Evolutionary conservation across 2,888 invertebrate species (phyloP).

Genomic region (Pyrrhosoma nymphula): DNA sequence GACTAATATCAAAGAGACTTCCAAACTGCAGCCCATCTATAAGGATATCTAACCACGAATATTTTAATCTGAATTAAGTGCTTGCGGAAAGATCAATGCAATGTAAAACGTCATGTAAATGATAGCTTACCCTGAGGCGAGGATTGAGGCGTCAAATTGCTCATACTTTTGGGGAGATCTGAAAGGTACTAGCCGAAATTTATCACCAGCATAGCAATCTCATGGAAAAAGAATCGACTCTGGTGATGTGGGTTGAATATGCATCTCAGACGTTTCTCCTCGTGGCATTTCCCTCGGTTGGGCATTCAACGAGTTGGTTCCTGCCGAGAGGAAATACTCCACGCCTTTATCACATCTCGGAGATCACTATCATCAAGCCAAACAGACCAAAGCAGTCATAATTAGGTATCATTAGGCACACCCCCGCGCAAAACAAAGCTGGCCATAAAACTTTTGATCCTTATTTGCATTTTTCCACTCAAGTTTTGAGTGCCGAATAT

Average conservation of each 20-base stretch:
- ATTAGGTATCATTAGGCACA: conserved; percentile 29
- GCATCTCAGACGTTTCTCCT: background rate
- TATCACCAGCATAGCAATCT: background rate
- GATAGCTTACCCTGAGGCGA: too few species aligned
- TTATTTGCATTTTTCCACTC: conserved; percentile 39
- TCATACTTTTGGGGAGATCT: background rate
- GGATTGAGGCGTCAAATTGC: too few species aligned
- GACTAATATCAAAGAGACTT: too few species aligned
- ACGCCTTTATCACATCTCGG: conserved; percentile 21
- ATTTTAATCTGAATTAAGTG: too few species aligned
- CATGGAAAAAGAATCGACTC: background rate
- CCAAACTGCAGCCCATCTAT: too few species aligned
- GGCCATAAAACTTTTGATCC: conserved; percentile 41
- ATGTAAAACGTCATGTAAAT: too few species aligned
- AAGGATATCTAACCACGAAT: too few species aligned
- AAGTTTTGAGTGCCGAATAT: conserved; percentile 22
- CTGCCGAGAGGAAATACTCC: conserved; percentile 11
- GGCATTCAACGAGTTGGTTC: background rate
- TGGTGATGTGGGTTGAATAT: background rate
- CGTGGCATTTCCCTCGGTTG: background rate
- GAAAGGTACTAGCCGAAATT: background rate
- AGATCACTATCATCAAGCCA: conserved; percentile 24
- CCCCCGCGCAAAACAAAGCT: conserved; percentile 21
- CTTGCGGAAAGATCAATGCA: too few species aligned
- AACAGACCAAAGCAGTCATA: conserved; percentile 56